A percentile compares a stretch with the other conserved stretches of the same genome.
Conservation (phyloP, 1,140 invertebrate genomes). For the Neotoxoptera formosana region DNA sequence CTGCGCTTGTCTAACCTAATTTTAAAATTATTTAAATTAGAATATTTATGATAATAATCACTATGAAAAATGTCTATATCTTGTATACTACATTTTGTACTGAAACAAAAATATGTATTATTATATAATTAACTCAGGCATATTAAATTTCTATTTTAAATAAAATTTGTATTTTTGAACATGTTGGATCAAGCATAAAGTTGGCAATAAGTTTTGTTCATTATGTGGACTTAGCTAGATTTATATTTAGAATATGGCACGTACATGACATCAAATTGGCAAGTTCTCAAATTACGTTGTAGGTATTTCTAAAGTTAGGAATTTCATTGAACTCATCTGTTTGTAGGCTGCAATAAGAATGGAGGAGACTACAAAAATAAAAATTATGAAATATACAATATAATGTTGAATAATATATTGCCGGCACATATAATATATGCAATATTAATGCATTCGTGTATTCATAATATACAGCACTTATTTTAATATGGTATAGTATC, state of each 20-base stretch:
- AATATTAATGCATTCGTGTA: background rate
- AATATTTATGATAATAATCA: background rate
- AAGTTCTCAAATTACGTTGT: background rate
- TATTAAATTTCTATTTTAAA: background rate
- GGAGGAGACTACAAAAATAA: background rate
- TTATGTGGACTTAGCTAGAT: slow-evolving; percentile 13
- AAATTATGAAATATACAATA: background rate
- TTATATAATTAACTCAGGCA: background rate
- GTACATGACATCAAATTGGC: slow-evolving; percentile 21
- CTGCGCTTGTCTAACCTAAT: background rate
- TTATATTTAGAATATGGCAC: slow-evolving; percentile 53
- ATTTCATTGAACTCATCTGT: background rate
- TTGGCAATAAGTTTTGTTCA: slow-evolving; percentile 31
- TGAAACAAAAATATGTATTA: background rate
- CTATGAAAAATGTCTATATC: background rate
- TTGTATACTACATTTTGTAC: background rate
- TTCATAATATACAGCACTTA: background rate
- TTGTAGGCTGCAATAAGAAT: background rate
- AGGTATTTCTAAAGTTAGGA: background rate
- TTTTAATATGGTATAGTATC: background rate
- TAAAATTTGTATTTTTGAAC: background rate
- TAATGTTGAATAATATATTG: background rate
- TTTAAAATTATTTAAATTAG: background rate
- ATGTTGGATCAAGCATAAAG: background rate
- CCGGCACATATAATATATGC: background rate